Base-by-base conservation (phyloP, 2,113 vertebrate genomes). In the Reinhardtius hippoglossoides region DNA sequence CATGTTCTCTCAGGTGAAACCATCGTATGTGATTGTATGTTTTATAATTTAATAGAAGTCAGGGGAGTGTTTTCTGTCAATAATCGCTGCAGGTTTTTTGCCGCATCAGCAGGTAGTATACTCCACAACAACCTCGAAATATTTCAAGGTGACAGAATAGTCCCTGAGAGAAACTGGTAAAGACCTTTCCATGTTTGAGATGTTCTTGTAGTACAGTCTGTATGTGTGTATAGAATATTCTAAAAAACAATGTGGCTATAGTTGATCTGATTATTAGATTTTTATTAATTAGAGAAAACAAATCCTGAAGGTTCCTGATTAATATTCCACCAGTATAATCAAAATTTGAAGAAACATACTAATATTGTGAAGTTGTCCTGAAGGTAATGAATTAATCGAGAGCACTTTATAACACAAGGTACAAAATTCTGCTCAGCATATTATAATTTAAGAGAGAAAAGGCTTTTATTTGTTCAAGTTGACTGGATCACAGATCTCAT, bases 21-120 rank as follows among this genome's bases (percentile, higher is more conserved):
- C 72, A 78, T 78, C 20, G 60, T 20, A 58, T 50, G 78, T 83
- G 84, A 88, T 89, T 87, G 75, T 75, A 84, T 66, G 82, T 87
- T 84, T 86, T 60, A 65, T 72, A 77, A 87, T 86, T 67, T 80
- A 72, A 84, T 69, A 37, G 80, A 71, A 21, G 50, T 67, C 70
- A 7, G 31, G 31, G 31, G 6, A 31, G 31, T 31, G 31, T 31
- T 31, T 31, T 5, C 31, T 31, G 31, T 31, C 5, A 72, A 26
- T 74, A 74, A 83, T 79, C 71, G 79, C 61, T 74, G 27, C 18
- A 56, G 42, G 77, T 82, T 74, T 86, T 67, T 80, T 62, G 21
- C 63, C 56, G 57, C 24, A 78, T 73, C 84, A 79, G 71, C 40
- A 70, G 56, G 56, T 54, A 57, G 16, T 35, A 59, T 40, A 56